Percentiles rank a stretch among this genome's conserved stretches.
Evolutionary conservation across 2,888 invertebrate species (phyloP).

Genomic region (Thyatira batis): DNA sequence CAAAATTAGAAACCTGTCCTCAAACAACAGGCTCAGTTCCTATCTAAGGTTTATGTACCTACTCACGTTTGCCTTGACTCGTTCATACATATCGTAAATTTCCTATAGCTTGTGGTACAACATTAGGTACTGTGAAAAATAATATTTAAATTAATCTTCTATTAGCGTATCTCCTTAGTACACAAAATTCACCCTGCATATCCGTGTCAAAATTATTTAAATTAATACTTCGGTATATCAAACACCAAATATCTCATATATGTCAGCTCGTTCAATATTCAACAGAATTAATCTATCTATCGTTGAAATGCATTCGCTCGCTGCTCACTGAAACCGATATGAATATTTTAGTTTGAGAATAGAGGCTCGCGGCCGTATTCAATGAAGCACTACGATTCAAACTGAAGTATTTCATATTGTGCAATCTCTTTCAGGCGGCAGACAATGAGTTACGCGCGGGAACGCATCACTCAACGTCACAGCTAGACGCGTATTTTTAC

Average conservation of each 20-base stretch:
- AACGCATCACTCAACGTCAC: conserved; percentile 80
- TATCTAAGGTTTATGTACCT: too few relatives aligned
- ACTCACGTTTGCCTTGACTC: too few relatives aligned
- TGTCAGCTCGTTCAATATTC: conserved; percentile 20
- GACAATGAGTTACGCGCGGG: conserved; percentile 68
- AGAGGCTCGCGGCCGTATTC: conserved; percentile 55
- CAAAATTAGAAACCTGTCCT: too few relatives aligned
- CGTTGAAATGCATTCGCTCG: conserved; percentile 41
- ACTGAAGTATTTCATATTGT: conserved; percentile 77
- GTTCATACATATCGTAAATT: too few relatives aligned
- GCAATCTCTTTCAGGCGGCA: conserved; percentile 73
- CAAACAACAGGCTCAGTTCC: too few relatives aligned
- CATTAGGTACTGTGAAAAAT: too few relatives aligned
- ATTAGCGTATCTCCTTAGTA: background rate
- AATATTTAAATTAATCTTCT: too few relatives aligned
- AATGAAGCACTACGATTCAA: conserved; percentile 67
- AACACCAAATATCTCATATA: background rate
- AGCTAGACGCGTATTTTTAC: conserved; percentile 72
- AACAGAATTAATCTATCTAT: conserved; percentile 29
- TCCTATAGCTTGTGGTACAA: too few relatives aligned
- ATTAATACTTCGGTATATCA: background rate
- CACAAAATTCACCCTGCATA: background rate
- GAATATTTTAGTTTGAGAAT: conserved; percentile 65
- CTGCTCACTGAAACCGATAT: conserved; percentile 42
- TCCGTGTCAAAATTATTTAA: background rate